Conservation (phyloP, 2,113 vertebrate genomes). For the Zosterops hypoxanthus region DNA sequence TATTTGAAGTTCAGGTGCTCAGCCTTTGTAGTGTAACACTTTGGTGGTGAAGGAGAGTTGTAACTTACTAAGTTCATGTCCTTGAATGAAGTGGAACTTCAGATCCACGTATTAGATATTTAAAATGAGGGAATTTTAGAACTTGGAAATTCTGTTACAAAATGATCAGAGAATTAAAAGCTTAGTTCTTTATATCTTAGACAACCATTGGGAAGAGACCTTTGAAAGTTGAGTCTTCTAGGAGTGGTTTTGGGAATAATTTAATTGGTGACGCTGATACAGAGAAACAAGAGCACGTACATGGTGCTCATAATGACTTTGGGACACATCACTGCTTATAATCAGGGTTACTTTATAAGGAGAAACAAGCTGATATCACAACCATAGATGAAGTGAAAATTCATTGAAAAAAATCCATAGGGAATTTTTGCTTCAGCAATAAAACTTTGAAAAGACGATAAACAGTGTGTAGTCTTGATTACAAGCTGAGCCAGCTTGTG, state of each 20-base stretch:
- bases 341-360: neutral
- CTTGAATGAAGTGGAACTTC: neutral
- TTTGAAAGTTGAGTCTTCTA: neutral
- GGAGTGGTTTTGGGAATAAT: neutral
- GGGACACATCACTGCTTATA: neutral
- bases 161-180: neutral
- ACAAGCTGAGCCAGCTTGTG: neutral
- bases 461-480: neutral
- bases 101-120: neutral
- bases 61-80: neutral
- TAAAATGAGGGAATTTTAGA: neutral
- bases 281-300: neutral
- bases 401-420: neutral
- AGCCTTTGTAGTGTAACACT: neutral
- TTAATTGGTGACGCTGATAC: neutral
- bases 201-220: neutral
- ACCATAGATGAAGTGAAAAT: neutral
- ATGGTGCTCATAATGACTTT: neutral
- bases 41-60: neutral
- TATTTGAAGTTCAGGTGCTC: neutral
- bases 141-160: neutral
- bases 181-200: neutral
- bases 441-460: neutral
- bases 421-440: neutral
- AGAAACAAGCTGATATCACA: neutral